Base-by-base conservation (phyloP, 2,888 invertebrate genomes). In the Ametastegia equiseti region DNA sequence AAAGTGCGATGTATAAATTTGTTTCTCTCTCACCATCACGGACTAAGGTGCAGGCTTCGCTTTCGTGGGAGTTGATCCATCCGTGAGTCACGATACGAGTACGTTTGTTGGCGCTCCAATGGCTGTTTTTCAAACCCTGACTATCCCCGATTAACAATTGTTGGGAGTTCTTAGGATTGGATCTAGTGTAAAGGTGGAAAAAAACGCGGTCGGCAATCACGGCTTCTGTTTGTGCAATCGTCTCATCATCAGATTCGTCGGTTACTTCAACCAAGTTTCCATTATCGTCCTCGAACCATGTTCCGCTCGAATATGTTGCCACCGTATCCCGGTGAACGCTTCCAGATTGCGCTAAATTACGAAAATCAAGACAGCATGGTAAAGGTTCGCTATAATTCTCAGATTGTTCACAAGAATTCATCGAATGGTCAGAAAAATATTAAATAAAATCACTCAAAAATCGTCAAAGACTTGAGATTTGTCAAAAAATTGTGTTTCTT, bases 61-160 rank as follows among this genome's bases (percentile, higher is more conserved):
- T 86, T 1, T 71, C 69, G 7, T 71, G 57, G n/a, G 86, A 84
- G 75, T 84, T 84, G 1, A 85, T 42, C 87, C 89, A 90, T 39
- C 90, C 90, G 50, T 90, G 90, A 23, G 88, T 88, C 7, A 90
- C 69, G 23, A 91, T 80, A 78, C 85, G 87, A 3, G 90, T 90
- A 0, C 87, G 86, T 69, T 84, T 87, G 9, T 80, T 80, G 0
- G 83, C 50, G 71, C 88, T 84, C 54, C 90, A 89, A 19, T 80
- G 45, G 75, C 88, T 89, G 0, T 79, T 73, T 1, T 80, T 30
- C 27, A 91, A 39, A 23, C 78, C 45, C 0, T 83, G 63, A 2
- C 50, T 36, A 15, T 90, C 87, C 15, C 83, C 67, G 7, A 88
- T 4, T 23, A 80, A 54, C 15, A 90, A 57, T 3, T 9, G 23